Percentiles rank a stretch among this genome's conserved stretches.
Evolutionary conservation across 2,888 invertebrate species (phyloP).

Genomic region (Drosophila quinaria): DNA sequence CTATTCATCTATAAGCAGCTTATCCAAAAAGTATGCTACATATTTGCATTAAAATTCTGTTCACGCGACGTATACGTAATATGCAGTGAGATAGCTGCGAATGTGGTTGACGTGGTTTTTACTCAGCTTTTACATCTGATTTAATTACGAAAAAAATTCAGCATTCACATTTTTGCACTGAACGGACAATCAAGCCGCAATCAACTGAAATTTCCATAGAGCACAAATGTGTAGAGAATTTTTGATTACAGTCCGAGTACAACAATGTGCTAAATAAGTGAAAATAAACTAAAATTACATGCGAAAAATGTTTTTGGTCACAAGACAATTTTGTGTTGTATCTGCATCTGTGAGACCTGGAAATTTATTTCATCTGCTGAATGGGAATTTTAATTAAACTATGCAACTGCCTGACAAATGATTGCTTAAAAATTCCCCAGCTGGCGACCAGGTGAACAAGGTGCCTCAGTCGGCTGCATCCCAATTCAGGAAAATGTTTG

Average conservation of each 20-base stretch:
- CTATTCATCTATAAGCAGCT: neutral
- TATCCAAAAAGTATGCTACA: conserved; percentile 9
- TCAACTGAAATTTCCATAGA: conserved; percentile 39
- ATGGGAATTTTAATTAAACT: conserved; percentile 74
- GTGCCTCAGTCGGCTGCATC: neutral
- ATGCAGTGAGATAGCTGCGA: neutral
- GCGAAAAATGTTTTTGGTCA: conserved; percentile 27
- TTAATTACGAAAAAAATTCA: conserved; percentile 22
- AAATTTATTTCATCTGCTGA: conserved; percentile 51
- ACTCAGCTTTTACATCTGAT: conserved; percentile 15
- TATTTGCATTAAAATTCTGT: neutral
- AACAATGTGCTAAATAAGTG: conserved; percentile 27
- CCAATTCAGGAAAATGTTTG: conserved; percentile 29
- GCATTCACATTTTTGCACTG: conserved; percentile 15
- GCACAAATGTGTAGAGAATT: conserved; percentile 31
- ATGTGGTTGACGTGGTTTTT: conserved; percentile 16
- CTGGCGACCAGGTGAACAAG: conserved; percentile 28
- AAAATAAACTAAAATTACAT: conserved; percentile 38
- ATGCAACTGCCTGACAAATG: conserved; percentile 48
- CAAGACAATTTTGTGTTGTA: conserved; percentile 27
- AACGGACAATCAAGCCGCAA: conserved; percentile 49
- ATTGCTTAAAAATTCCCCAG: conserved; percentile 60
- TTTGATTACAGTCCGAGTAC: conserved; percentile 37
- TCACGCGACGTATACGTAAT: conserved; percentile 32
- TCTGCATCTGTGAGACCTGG: neutral